Evolutionary conservation across 2,797 vertebrate genomes (phyloP), one percentile per base, ranked within the genome.

Genomic region (Artibeus jamaicensis): DNA sequence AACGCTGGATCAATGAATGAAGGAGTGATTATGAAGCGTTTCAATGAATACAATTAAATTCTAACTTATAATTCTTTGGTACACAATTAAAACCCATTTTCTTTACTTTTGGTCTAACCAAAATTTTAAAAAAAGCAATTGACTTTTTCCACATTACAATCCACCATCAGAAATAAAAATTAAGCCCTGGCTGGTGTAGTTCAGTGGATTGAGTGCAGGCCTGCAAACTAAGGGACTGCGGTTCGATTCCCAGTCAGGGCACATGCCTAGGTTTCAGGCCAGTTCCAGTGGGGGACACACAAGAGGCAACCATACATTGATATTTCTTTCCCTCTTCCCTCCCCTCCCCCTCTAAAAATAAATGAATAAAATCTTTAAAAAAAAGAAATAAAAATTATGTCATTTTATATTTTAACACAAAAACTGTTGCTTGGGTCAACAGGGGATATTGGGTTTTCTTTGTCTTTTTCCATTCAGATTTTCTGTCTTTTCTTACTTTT

Each of bases 161-260:
- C 34, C 29, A 83, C 37, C 50, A 53, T 74, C 59, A 83, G 55
- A 89, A 86, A 91, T 89, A 79, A 91, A 93, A 97, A 78, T 68
- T 79, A 50, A 39, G 39, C 39, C 39, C 39, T 42, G 39, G 39
- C 39, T 42, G 39, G 39, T 42, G 39, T 42, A 42, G 39, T 7
- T 42, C 39, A 42, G 39, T 42, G 39, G 39, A 42, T 42, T 42
- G 39, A 42, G 39, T 42, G 39, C 39, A 7, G 39, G 39, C 39
- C 39, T 42, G 39, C 4, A 7, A 42, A 42, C 39, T 42, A 42
- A 42, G 39, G 39, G 39, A 42, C 42, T 7, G 7, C 7, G 39
- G 39, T 42, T 42, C 7, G 39, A 42, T 42, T 42, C 39, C 39
- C 39, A 42, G 39, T 42, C 39, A 42, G 39, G 39, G 39, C 39